Evolutionary conservation across 2,797 vertebrate species (phyloP), one percentile per base, ranked within the genome.

Genomic region (Argentina silus): DNA sequence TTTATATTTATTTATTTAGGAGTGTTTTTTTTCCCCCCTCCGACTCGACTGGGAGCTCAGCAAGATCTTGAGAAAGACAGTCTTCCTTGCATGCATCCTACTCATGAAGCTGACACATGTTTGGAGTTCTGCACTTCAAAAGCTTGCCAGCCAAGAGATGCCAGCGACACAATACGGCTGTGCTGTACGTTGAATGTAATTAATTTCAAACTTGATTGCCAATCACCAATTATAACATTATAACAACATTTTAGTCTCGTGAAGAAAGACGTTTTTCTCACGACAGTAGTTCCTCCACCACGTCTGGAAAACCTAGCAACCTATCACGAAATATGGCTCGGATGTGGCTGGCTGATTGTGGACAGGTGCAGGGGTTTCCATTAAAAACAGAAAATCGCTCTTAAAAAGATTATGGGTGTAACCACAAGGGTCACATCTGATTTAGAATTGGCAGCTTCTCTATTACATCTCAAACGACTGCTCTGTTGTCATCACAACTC

Each of bases 321-420:
- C 27, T 36, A n/a, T n/a, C n/a, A n/a, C n/a, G 93, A 94, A 94
- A 94, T 93, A 93, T 94, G 94, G 91, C 91, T 81, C 80, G 92
- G 94, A 95, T 95, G 93, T 93, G 92, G 90, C 78, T 82, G 85
- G 81, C 89, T 92, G 93, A 94, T 95, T 94, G 93, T 88, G 81
- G 83, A 85, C 88, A 87, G 92, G 91, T 92, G 93, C 91, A 73
- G 92, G 92, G 92, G 92, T 92, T 95, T 95, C 94, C 93, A 94
- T 94, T 95, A 95, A 93, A 93, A 92, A 93, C 91, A 90, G 92
- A 90, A 93, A 92, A 94, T 94, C 92, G 92, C 92, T 94, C 93
- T 94, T 93, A 93, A 93, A 94, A 93, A 95, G 93, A 95, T 95
- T 94, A 95, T 89, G 86, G 88, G 90, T 85, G 90, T n/a, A n/a